Evolutionary conservation across 2,888 invertebrate species (phyloP), one percentile per base, ranked within the genome.

Genomic region (Euclidia mi): DNA sequence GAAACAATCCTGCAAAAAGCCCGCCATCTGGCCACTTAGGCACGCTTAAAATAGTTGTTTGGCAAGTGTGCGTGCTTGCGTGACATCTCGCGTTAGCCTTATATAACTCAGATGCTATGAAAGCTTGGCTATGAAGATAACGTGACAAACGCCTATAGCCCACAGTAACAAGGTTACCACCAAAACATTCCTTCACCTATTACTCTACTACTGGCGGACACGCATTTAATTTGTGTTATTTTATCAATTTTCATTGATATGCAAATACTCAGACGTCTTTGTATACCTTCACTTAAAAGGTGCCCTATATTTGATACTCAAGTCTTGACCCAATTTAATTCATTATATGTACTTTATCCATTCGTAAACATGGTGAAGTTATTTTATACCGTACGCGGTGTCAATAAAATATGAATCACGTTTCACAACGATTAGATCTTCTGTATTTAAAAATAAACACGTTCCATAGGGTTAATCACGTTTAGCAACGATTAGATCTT

Each of bases 101-200:
- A 67, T 65, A 76, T 76, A 76, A 78, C 73, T 69, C 62, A 62
- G 63, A 58, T 46, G 59, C 61, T 81, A 76, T 76, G 78, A 79
- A 75, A 78, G 58, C 68, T 52, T 51, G 56, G 55, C 57, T 53
- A 51, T 60, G 71, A 72, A 81, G 80, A 83, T 85, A 81, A 84
- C 85, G 82, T 86, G 85, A 78, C 79, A 74, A 71, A 68, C 73
- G 70, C 71, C 81, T 80, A 81, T 86, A 73, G 77, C 47, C 48
- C 43, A 37, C 64, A 41, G 56, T 59, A 57, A 51, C 79, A 81
- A 82, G 79, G 81, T 66, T 70, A 45, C 31, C 43, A 43, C 29
- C 38, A 35, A 45, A 75, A 66, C 64, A 65, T 69, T 72, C 58
- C 53, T 55, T 35, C 47, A 51, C 15, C 53, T 53, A 61, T 69